Base-by-base conservation (phyloP, 2,113 vertebrate species). In the Antennarius striatus region DNA sequence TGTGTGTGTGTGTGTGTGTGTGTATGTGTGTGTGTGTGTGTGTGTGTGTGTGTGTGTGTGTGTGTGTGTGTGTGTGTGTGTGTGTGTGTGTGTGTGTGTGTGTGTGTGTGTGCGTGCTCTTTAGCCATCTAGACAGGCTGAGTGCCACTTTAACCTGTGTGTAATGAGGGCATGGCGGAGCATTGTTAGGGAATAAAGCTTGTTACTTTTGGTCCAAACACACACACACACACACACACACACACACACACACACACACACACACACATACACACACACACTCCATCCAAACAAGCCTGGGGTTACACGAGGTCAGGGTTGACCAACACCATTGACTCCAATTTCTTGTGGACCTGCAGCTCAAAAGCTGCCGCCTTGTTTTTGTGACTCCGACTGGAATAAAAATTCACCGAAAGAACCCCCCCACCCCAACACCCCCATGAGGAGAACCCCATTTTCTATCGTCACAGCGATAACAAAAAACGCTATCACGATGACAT, bases 151-250 rank as follows among this genome's bases (percentile, higher is more conserved):
- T 89, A 89, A 91, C 91, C 91, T 86, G 68, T 59, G 79, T 90
- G 88, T 91, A 91, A 91, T 93, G 90, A 91, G 92, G 89, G 88
- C 84, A 85, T 69, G 69, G 68, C 86, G 82, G 86, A 87, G 87
- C 88, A 85, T 83, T 86, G 86, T 90, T 83, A 83, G 73, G 84
- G 88, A 91, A 92, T 91, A 83, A 90, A 87, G 89, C 87, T 81
- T 87, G 88, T 89, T 91, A 89, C 82, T 86, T 89, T 82, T 84
- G 68, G 79, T 79, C 75, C 82, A 81, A 70, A 81, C 75, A 81
- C 82, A 80, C 81, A 57, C 51, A 0, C 39, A 28, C 58, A 64
- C 70, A 17, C 43, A 32, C 48, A 73, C 14, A 63, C 61, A 48
- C 28, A 58, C 61, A 43, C 59, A 46, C 53, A 62, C 70, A 73